Evolutionary conservation across 1,140 invertebrate genomes (phyloP).

Genomic region (Philopotamus ludificatus): DNA sequence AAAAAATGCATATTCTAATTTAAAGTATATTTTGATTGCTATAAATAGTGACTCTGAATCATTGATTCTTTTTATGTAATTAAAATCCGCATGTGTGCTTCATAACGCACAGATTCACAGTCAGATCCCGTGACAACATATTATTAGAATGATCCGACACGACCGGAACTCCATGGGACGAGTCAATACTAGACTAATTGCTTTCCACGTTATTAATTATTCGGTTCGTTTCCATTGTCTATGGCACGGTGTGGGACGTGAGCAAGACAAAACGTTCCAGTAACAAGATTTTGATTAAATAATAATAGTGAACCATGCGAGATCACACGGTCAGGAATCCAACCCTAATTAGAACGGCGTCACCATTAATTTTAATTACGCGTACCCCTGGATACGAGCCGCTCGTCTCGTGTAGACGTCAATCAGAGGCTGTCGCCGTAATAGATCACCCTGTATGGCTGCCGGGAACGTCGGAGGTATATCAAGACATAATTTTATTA

Average conservation of each 20-base stretch:
- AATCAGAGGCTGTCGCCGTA: not conserved
- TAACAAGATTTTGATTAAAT: not conserved
- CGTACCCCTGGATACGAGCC: not conserved
- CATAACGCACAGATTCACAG: no score
- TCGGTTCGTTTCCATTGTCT: not conserved
- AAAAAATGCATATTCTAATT: no score
- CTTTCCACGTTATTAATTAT: not conserved
- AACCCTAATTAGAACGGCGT: not conserved
- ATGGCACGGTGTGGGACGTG: not conserved
- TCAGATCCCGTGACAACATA: no score
- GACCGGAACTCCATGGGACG: no score
- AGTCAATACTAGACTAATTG: not conserved
- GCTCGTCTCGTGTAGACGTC: not conserved
- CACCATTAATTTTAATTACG: not conserved
- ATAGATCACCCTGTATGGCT: not conserved
- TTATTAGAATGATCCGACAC: no score
- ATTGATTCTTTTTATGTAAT: no score
- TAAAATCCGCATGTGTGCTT: no score
- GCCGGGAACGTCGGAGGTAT: no score
- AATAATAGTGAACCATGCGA: not conserved
- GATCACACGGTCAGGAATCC: not conserved
- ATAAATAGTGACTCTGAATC: no score
- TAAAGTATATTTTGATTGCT: no score
- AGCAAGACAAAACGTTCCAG: not conserved
- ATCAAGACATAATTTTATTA: no score